Percentiles rank a stretch among this genome's conserved stretches.
These are phyloP conservation scores for Eriocheir sinensis DNA, from an alignment of 1,140 invertebrate species.

Conservation along the genomic window DNA sequence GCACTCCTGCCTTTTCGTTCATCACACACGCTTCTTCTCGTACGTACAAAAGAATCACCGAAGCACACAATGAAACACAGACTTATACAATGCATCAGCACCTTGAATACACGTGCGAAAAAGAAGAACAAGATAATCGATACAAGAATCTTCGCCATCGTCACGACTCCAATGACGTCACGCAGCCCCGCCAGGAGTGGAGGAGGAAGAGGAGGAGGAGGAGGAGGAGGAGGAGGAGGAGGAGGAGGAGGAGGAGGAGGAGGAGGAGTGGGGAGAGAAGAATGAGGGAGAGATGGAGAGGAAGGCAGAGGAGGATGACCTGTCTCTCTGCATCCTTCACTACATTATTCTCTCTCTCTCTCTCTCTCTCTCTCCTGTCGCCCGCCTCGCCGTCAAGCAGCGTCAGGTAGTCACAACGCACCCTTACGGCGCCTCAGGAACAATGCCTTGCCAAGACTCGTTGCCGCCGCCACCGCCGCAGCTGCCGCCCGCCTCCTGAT, in stretches of 20 bases:
- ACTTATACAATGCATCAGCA: too few species aligned
- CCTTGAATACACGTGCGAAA: neutral
- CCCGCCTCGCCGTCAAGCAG: neutral
- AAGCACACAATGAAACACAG: too few species aligned
- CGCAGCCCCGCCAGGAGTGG: neutral
- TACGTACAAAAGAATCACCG: too few species aligned
- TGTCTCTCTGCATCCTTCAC: neutral
- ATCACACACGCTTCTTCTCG: too few species aligned
- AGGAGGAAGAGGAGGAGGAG: neutral
- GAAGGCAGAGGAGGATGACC: neutral
- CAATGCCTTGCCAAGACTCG: neutral
- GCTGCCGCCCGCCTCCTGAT: too few species aligned
- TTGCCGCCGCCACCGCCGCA: too few species aligned
- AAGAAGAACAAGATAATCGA: neutral
- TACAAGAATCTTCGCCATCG: neutral
- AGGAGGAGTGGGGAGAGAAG: neutral
- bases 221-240: too few species aligned
- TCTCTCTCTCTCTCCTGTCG: too few species aligned
- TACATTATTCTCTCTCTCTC: conserved; percentile 1
- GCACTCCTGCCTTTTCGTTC: too few species aligned
- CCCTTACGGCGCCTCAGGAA: neutral
- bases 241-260: neutral
- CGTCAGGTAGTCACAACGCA: neutral
- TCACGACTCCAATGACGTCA: neutral
- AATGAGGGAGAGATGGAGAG: conserved; percentile 20